phyloP scores from a whole-genome alignment of 2,888 invertebrate species.

The Ormyrus rosae region DNA sequence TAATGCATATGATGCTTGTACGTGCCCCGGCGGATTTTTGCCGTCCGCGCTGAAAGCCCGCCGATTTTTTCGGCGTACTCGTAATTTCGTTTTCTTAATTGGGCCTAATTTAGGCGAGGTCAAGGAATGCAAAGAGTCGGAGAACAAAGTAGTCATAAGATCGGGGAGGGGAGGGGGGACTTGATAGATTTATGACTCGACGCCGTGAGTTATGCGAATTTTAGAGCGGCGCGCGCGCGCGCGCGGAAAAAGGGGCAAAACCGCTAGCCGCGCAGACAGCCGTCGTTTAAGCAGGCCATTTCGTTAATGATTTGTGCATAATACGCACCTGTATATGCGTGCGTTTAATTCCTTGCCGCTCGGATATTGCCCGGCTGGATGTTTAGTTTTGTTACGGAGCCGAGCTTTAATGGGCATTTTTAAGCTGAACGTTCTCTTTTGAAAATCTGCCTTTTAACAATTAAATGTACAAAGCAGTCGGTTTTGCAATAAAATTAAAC shows the following conservation, averaged over 20 bases:
- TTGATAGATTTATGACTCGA: conserved; percentile 40
- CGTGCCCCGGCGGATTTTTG: not conserved
- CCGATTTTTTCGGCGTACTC: no score
- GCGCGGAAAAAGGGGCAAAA: not conserved
- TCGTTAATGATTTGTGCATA: conserved; percentile 32
- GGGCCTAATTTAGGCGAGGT: conserved; percentile 23
- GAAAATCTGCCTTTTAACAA: no score
- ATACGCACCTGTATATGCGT: not conserved
- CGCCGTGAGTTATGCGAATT: conserved; percentile 9
- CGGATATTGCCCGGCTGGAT: no score
- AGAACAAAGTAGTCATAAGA: conserved; percentile 34
- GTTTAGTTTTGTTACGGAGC: no score
- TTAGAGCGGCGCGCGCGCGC: not conserved
- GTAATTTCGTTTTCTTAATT: conserved; percentile 37
- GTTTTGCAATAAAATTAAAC: no score
- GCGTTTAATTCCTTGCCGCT: conserved; percentile 14
- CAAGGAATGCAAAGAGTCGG: conserved; percentile 10
- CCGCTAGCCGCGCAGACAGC: not conserved
- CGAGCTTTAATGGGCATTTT: no score
- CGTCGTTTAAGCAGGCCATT: conserved; percentile 38
- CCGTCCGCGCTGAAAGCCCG: not conserved
- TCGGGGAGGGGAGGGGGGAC: not conserved
- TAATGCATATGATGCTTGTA: not conserved
- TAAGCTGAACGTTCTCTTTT: no score
- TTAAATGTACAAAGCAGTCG: no score